Conservation (phyloP, 2,888 invertebrate species). For the Pollenia amentaria region DNA sequence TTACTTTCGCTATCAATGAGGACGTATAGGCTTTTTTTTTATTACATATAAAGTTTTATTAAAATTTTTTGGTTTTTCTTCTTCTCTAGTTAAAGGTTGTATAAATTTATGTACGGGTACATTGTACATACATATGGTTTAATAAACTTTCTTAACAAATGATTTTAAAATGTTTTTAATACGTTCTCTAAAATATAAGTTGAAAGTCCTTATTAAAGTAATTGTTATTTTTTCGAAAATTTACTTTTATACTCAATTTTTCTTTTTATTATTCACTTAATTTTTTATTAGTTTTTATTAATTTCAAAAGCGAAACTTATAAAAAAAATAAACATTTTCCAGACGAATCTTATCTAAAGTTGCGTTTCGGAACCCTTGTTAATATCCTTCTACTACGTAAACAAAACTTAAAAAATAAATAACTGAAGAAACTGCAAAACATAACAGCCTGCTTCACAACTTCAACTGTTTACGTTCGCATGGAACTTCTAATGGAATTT, state of each 20-base stretch:
- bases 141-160: neutral
- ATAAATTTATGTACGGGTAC: neutral
- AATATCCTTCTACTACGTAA: too few relatives aligned
- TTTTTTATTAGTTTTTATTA: neutral
- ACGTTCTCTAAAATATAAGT: slow-evolving; percentile 25
- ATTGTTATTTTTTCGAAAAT: neutral
- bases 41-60: neutral
- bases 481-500: too few relatives aligned
- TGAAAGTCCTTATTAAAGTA: slow-evolving; percentile 17
- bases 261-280: neutral
- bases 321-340: too few relatives aligned
- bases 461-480: too few relatives aligned
- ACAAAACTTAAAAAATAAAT: too few relatives aligned
- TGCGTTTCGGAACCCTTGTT: too few relatives aligned
- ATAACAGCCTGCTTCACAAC: too few relatives aligned
- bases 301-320: too few relatives aligned
- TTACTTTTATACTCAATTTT: neutral
- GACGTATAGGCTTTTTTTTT: slow-evolving; percentile 52
- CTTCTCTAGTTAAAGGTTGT: slow-evolving; percentile 14
- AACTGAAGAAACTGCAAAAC: too few relatives aligned
- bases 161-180: slow-evolving; percentile 12
- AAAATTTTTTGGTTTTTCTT: slow-evolving; percentile 1
- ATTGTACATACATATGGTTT: neutral
- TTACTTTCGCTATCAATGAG: slow-evolving; percentile 30
- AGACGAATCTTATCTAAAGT: too few relatives aligned